phyloP scores from a whole-genome alignment of 2,113 vertebrate species.

The Salvelinus alpinus region DNA sequence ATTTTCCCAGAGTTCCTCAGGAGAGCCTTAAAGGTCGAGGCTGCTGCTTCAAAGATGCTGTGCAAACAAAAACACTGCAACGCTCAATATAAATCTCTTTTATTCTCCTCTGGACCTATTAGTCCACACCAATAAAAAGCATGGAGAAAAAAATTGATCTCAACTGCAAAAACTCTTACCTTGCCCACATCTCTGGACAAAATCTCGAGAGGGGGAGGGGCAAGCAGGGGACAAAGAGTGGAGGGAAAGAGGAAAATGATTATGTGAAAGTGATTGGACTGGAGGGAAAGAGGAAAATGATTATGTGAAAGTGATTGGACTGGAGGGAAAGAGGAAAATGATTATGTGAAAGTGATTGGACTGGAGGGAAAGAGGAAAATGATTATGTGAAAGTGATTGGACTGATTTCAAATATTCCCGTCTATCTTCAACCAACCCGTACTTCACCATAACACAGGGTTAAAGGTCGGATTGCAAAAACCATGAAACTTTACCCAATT shows the following conservation, averaged over 20 bases:
- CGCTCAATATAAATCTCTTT: constrained; percentile 52
- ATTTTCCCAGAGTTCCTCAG: constrained; percentile 59
- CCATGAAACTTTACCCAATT: too few species aligned
- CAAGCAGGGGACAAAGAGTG: neutral
- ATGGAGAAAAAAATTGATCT: too few species aligned
- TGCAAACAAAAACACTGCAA: constrained; percentile 65
- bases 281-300: neutral
- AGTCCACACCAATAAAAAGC: constrained; percentile 35
- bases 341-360: neutral
- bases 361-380: neutral
- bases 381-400: neutral
- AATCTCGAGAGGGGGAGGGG: neutral
- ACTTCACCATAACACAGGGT: too few species aligned
- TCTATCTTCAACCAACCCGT: too few species aligned
- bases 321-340: neutral
- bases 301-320: neutral
- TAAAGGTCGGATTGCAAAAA: too few species aligned
- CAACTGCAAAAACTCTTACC: constrained; percentile 24
- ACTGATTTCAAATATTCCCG: neutral
- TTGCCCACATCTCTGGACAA: constrained; percentile 5
- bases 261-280: neutral
- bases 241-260: neutral
- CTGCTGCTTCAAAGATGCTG: constrained; percentile 56
- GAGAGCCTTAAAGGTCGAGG: constrained; percentile 57
- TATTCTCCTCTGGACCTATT: constrained; percentile 40